Conservation (phyloP, 2,113 vertebrate species). For the Hippocampus zosterae region DNA sequence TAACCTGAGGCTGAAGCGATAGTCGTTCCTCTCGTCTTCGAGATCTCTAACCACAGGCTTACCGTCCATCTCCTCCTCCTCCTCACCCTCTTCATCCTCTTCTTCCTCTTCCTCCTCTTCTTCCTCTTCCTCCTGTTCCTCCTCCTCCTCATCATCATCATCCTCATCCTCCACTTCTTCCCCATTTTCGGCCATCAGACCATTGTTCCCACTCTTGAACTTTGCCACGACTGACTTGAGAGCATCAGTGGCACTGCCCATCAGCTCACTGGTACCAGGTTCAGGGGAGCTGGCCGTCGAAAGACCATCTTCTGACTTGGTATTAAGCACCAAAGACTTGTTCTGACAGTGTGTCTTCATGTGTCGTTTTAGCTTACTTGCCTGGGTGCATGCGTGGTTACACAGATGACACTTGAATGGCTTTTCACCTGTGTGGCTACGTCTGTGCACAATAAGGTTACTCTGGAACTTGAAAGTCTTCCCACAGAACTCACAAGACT, state of each 20-base stretch:
- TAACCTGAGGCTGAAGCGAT: constrained; percentile 86
- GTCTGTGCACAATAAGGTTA: constrained; percentile 94
- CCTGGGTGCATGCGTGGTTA: constrained; percentile 97
- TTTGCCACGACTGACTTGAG: constrained; percentile 96
- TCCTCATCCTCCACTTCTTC: constrained; percentile 73
- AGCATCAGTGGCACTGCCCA: constrained; percentile 89
- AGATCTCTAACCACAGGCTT: constrained; percentile 78
- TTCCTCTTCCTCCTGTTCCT: constrained; percentile 76
- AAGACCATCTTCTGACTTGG: constrained; percentile 92
- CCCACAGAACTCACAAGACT: constrained; percentile 97
- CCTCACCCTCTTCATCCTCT: constrained; percentile 83
- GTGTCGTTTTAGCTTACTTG: constrained; percentile 97
- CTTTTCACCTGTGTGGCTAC: constrained; percentile 97
- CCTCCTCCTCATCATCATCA: constrained; percentile 57
- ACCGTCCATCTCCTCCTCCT: constrained; percentile 84
- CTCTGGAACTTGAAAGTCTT: constrained; percentile 99
- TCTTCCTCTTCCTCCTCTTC: constrained; percentile 87
- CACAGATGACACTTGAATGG: constrained; percentile 98
- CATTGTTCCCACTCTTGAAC: constrained; percentile 92
- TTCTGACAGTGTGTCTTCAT: constrained; percentile 97
- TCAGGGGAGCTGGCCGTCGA: constrained; percentile 92
- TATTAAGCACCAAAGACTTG: constrained; percentile 86
- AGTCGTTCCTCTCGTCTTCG: constrained; percentile 78
- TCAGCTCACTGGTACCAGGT: constrained; percentile 89
- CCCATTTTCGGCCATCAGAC: constrained; percentile 86